phyloP scores from a whole-genome alignment of 35 echinoderm and acorn worm genomes.

The Acanthaster planci region DNA sequence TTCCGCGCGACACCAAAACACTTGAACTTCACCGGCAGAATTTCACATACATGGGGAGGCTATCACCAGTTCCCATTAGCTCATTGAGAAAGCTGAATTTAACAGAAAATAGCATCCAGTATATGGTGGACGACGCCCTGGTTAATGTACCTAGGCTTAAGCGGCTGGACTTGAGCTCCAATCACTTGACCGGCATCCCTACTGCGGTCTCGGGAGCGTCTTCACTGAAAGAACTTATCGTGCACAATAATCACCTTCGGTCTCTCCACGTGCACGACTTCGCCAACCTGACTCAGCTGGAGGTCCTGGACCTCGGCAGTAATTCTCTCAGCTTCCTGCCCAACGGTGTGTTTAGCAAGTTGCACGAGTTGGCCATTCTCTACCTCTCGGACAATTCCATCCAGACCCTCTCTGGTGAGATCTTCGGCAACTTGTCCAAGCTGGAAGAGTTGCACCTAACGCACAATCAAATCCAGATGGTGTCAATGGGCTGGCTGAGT shows the following conservation, averaged over 20 bases:
- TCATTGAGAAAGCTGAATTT: conserved; percentile 33
- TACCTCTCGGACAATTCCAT: conserved; percentile 52
- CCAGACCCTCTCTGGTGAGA: conserved; percentile 4
- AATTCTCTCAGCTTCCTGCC: conserved; percentile 41
- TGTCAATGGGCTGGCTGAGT: conserved; percentile 45
- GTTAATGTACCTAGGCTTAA: conserved; percentile 33
- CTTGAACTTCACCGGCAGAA: conserved; percentile 10
- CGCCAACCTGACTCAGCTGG: conserved; percentile 48
- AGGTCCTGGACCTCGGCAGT: conserved; percentile 35
- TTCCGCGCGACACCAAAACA: neutral
- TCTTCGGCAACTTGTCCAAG: conserved; percentile 18
- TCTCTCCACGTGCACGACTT: conserved; percentile 11
- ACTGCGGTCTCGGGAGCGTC: conserved; percentile 7
- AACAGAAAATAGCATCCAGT: conserved; percentile 22
- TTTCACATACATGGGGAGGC: conserved; percentile 10
- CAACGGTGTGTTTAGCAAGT: conserved; percentile 20
- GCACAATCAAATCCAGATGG: conserved; percentile 15
- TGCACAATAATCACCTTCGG: conserved; percentile 34
- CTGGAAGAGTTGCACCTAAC: conserved; percentile 55
- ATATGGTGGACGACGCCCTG: conserved; percentile 43
- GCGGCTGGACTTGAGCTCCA: conserved; percentile 46
- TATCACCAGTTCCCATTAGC: neutral
- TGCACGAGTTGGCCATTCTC: conserved; percentile 33
- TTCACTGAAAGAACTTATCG: conserved; percentile 43
- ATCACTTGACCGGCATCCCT: conserved; percentile 38